Percentiles rank a stretch among this genome's conserved stretches.
Conservation (phyloP, 2,888 invertebrate species). For the Limnephilus rhombicus region DNA sequence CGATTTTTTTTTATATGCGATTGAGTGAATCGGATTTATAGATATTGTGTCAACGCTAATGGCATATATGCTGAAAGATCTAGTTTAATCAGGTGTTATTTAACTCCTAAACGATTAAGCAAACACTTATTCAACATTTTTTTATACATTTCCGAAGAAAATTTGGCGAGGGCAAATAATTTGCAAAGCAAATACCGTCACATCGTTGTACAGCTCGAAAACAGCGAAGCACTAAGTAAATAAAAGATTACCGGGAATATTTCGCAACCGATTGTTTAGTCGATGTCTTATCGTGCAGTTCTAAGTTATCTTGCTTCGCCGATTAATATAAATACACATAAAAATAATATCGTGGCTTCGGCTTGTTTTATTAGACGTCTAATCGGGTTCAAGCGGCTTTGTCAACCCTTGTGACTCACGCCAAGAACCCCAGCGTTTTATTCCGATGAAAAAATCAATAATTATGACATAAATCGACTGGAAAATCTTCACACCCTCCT, state of each 20-base stretch:
- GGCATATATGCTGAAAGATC: background rate
- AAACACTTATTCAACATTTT: slow-evolving; percentile 23
- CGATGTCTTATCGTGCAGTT: slow-evolving; percentile 6
- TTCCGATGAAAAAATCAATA: slow-evolving; percentile 58
- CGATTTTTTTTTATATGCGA: background rate
- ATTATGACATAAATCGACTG: slow-evolving; percentile 57
- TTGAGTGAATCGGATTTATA: no score
- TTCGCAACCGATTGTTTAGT: background rate
- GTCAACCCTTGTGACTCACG: slow-evolving; percentile 49
- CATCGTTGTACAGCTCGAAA: background rate
- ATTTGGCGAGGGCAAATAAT: slow-evolving; percentile 28
- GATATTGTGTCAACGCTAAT: background rate
- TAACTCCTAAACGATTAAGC: background rate
- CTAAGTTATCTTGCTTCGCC: background rate
- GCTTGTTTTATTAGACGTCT: slow-evolving; percentile 13
- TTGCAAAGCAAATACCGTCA: slow-evolving; percentile 22
- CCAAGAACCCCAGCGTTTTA: slow-evolving; percentile 45
- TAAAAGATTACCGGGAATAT: slow-evolving; percentile 13
- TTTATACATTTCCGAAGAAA: slow-evolving; percentile 37
- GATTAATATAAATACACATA: slow-evolving; percentile 8
- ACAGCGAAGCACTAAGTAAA: background rate
- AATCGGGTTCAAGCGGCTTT: slow-evolving; percentile 18
- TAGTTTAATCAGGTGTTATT: slow-evolving; percentile 29
- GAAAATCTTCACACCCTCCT: slow-evolving; percentile 18
- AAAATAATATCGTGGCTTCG: background rate